Evolutionary conservation across 1,140 invertebrate species (phyloP).

Genomic region (Drosophila kohkoa): DNA sequence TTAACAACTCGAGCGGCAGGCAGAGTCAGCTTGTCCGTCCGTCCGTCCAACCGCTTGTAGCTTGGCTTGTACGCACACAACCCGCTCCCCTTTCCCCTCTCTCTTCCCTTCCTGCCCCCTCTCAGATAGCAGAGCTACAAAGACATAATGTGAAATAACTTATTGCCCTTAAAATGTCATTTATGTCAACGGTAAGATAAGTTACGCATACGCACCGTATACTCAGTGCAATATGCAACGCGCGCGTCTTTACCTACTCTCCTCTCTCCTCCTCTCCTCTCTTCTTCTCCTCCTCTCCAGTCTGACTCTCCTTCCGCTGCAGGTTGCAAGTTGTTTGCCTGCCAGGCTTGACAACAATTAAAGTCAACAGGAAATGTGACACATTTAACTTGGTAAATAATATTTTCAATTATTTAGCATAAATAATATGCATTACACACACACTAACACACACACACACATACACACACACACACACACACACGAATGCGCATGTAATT

Average conservation of each 20-base stretch:
- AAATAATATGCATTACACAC: constrained; percentile 51
- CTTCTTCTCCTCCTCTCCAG: background rate
- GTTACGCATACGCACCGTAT: constrained; percentile 74
- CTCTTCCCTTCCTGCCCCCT: constrained; percentile 16
- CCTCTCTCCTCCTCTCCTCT: constrained; percentile 8
- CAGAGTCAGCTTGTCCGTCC: constrained; percentile 32
- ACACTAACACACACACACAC: too few relatives aligned
- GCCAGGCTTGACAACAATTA: constrained; percentile 76
- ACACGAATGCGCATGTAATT: constrained; percentile 54
- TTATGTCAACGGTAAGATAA: constrained; percentile 83
- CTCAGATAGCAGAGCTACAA: constrained; percentile 29
- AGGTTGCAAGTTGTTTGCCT: constrained; percentile 29
- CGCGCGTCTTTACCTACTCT: background rate
- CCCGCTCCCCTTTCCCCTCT: background rate
- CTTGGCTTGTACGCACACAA: constrained; percentile 61
- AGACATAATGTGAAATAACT: constrained; percentile 81
- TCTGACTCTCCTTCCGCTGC: too few relatives aligned
- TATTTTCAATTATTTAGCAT: constrained; percentile 81
- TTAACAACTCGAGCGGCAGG: constrained; percentile 75
- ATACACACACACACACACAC: background rate
- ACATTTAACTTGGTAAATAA: constrained; percentile 79
- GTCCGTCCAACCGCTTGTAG: constrained; percentile 73
- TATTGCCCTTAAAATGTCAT: constrained; percentile 84
- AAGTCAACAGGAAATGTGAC: constrained; percentile 81
- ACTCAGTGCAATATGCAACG: background rate